Base-by-base conservation (phyloP, 2,113 vertebrate species). In the Spermophilus dauricus region DNA sequence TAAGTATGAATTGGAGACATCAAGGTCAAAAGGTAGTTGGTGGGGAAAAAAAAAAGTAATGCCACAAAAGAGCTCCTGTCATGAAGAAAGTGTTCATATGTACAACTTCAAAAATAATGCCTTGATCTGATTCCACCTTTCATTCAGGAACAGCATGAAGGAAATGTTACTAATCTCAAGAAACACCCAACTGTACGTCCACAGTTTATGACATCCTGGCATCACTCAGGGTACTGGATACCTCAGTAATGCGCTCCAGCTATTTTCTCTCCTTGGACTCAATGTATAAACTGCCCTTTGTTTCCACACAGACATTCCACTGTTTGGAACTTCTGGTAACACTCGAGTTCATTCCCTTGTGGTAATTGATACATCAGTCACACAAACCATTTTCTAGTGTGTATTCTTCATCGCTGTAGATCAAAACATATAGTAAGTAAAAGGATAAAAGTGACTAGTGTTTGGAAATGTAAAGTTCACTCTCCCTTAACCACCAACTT, bases 231-330 rank as follows among this genome's bases (percentile, higher is more conserved):
- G 45, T 34, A 83, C 13, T 95, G 51, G 18, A 48, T 73, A 89
- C 22, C 24, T 8, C 5, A 67, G 51, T 18, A 95, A 81, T 39
- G 8, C 18, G 75, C 45, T 80, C 37, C 0, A 2, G 42, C 75
- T 90, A 53, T 94, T 82, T 94, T 94, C 61, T 81, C 20, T 86
- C 28, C 72, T 97, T 89, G n/a, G 48, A 65, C 9, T 58, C 67
- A 73, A 76, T 80, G 45, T 85, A 95, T 77, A 96, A 97, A 93
- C 72, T 89, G 37, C 26, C 10, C 94, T 97, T 97, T 96, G 96
- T 96, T 95, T 83, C 42, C 37, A 75, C 56, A 97, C 85, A 97
- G 51, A 86, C 73, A 67, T 82, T 39, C 14, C 81, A 94, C 85
- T 92, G 94, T 97, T 90, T 77, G 48, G 72, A 90, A 87, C 76